A percentile compares a stretch with the other conserved stretches of the same genome.
Evolutionary conservation across 2,797 vertebrate species (phyloP).

Genomic region (Spea hammondii): DNA sequence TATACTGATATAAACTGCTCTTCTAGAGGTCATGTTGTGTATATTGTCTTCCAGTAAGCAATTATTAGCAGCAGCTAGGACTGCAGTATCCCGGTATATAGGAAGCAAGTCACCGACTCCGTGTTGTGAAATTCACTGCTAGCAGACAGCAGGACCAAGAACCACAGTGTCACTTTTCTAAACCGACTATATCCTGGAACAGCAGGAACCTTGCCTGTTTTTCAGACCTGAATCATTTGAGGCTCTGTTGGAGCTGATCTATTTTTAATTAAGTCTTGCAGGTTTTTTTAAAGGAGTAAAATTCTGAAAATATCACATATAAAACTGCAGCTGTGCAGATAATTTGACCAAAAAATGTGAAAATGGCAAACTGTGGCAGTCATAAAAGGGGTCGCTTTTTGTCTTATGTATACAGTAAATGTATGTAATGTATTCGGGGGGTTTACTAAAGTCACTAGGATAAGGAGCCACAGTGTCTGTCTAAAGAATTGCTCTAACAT

Average conservation of each 20-base stretch:
- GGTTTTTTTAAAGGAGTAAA: slow-evolving; percentile 15
- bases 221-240: slow-evolving; percentile 34
- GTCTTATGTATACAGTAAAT: too few species aligned
- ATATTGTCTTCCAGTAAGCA: not conserved
- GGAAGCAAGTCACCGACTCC: slow-evolving; percentile 18
- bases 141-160: slow-evolving; percentile 20
- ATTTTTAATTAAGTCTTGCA: slow-evolving; percentile 26
- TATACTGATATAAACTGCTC: not conserved
- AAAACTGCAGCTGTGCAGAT: not conserved
- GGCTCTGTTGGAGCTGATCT: slow-evolving; percentile 29
- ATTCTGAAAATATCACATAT: slow-evolving; percentile 19
- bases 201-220: slow-evolving; percentile 22
- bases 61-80: not conserved
- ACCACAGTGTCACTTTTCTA: not conserved
- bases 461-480: too few species aligned
- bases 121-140: not conserved
- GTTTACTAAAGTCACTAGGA: too few species aligned
- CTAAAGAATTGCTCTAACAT: too few species aligned
- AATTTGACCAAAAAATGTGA: slow-evolving; percentile 5
- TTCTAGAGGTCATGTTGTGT: not conserved
- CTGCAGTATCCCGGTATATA: not conserved
- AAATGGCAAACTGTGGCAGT: not conserved
- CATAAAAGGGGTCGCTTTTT: not conserved
- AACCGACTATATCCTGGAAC: slow-evolving; percentile 24
- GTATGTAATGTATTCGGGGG: too few species aligned